phyloP scores from a whole-genome alignment of 2,113 vertebrate genomes.

The Pogona vitticeps region DNA sequence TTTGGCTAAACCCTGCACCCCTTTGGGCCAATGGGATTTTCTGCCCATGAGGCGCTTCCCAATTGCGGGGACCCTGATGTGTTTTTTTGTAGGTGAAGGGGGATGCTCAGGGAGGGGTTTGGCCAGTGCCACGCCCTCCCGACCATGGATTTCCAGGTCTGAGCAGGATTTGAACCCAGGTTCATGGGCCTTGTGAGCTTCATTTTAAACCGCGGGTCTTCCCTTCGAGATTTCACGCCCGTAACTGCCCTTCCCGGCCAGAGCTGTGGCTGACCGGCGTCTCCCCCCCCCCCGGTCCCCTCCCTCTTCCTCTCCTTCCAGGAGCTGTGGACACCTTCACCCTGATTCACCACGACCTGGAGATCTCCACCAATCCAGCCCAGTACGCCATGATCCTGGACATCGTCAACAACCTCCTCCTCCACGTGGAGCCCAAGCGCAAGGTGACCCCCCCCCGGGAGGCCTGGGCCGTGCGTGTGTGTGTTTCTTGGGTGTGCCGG shows the following conservation, averaged over 20 bases:
- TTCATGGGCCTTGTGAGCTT: too few species aligned
- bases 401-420: constrained; percentile 95
- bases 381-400: constrained; percentile 99
- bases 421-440: constrained; percentile 95
- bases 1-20: too few species aligned
- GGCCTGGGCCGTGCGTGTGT: fast-evolving
- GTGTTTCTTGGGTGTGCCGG: neutral
- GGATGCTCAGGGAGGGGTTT: too few species aligned
- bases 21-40: too few species aligned
- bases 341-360: constrained; percentile 95
- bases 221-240: too few species aligned
- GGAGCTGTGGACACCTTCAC: constrained; percentile 98
- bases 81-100: too few species aligned
- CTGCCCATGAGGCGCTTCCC: neutral
- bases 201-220: too few species aligned
- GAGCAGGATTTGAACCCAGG: too few species aligned
- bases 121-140: too few species aligned
- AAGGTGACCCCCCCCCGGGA: constrained; percentile 84
- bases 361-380: constrained; percentile 97
- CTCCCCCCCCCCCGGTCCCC: neutral
- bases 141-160: too few species aligned
- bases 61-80: neutral
- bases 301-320: constrained; percentile 50
- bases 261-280: too few species aligned
- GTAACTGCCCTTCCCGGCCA: too few species aligned